Conservation (phyloP, 2,113 vertebrate species). For the Argyrosomus japonicus region DNA sequence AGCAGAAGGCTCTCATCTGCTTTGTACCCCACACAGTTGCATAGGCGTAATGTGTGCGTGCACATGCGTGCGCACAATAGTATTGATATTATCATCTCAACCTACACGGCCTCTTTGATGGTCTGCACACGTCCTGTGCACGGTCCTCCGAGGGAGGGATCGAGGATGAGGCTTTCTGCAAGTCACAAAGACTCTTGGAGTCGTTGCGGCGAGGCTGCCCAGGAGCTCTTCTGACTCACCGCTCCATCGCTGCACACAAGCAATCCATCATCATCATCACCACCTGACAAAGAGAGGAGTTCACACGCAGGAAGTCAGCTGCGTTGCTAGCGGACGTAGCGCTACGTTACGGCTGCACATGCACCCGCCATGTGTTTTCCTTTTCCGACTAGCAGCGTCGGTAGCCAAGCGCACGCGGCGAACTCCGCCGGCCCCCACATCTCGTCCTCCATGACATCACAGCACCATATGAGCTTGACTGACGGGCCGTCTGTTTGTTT, state of each 20-base stretch:
- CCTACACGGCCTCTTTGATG: slow-evolving; percentile 82
- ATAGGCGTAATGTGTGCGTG: slow-evolving; percentile 70
- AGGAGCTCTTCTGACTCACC: slow-evolving; percentile 47
- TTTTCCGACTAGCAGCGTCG: slow-evolving; percentile 5
- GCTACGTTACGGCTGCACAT: slow-evolving; percentile 31
- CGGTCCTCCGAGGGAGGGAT: slow-evolving; percentile 53
- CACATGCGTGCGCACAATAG: slow-evolving; percentile 56
- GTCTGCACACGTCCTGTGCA: slow-evolving; percentile 60
- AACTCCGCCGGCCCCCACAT: slow-evolving; percentile 5
- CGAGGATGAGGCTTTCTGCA: slow-evolving; percentile 54
- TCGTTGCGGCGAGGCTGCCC: slow-evolving; percentile 28
- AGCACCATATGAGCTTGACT: slow-evolving; percentile 69
- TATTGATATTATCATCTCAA: slow-evolving; percentile 53
- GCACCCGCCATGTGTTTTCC: slow-evolving; percentile 53
- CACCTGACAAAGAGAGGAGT: slow-evolving; percentile 58
- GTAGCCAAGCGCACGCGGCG: not conserved
- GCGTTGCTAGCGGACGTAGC: slow-evolving; percentile 44
- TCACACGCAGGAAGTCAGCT: slow-evolving; percentile 67
- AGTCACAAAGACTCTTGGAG: slow-evolving; percentile 59
- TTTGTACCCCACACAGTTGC: slow-evolving; percentile 75
- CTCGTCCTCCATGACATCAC: slow-evolving; percentile 61
- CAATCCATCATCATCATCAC: slow-evolving; percentile 61
- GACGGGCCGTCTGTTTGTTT: slow-evolving; percentile 81
- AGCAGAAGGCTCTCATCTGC: slow-evolving; percentile 81
- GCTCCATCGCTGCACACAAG: slow-evolving; percentile 35